Percentiles rank a stretch among this genome's conserved stretches.
Evolutionary conservation across 2,797 vertebrate genomes (phyloP).

Genomic region (Acipenser transmontanus): DNA sequence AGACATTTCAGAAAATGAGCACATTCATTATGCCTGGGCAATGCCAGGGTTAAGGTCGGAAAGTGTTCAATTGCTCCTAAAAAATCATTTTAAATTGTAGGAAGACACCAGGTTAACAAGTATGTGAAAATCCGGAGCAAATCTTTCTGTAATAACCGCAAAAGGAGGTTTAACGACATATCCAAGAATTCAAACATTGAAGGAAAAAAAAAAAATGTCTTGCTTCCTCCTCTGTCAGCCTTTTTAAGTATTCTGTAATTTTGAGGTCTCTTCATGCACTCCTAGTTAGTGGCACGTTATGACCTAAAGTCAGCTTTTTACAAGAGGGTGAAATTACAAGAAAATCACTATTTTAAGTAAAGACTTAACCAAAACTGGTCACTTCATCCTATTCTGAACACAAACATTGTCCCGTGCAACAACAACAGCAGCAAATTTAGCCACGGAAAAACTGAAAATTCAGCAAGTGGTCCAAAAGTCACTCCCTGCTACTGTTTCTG

Average conservation of each 20-base stretch:
- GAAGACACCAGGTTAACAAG: too few relatives aligned
- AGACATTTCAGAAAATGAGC: too few relatives aligned
- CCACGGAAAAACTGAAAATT: constrained; percentile 35
- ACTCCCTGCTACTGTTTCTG: constrained; percentile 51
- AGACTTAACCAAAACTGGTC: background rate
- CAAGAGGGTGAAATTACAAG: constrained; percentile 29
- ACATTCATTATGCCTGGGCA: too few relatives aligned
- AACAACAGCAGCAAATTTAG: background rate
- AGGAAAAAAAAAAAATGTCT: constrained; percentile 42
- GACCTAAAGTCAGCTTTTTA: constrained; percentile 34
- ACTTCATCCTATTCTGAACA: background rate
- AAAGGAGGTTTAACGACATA: too few relatives aligned
- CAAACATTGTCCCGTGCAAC: background rate
- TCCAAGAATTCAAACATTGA: background rate
- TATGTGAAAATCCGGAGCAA: too few relatives aligned
- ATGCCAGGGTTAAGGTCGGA: too few relatives aligned
- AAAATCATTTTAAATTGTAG: too few relatives aligned
- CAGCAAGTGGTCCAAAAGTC: constrained; percentile 49
- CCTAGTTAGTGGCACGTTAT: constrained; percentile 18
- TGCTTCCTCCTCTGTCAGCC: constrained; percentile 41
- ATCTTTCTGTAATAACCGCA: too few relatives aligned
- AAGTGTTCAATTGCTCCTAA: too few relatives aligned
- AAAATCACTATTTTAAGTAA: constrained; percentile 19
- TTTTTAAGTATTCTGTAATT: constrained; percentile 41
- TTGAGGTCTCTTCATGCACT: constrained; percentile 33